A percentile compares a stretch with the other conserved stretches of the same genome.
These are phyloP conservation scores for Echeneis naucrates DNA, from an alignment of 2,797 vertebrate genomes.

Conservation along the genomic window DNA sequence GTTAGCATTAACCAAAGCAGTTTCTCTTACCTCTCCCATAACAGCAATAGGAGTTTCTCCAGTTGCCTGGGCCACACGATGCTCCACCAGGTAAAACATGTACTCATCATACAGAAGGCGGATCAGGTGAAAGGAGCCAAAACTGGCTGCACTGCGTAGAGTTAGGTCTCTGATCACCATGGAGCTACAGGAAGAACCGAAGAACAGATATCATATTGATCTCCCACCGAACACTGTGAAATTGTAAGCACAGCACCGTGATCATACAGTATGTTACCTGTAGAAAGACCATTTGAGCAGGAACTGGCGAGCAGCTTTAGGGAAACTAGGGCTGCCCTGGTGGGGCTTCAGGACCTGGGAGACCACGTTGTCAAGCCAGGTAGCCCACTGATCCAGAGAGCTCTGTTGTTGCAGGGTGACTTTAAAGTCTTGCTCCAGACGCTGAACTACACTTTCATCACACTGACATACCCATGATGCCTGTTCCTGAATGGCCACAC, in stretches of 20 bases:
- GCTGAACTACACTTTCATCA: slow-evolving; percentile 95
- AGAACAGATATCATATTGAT: background rate
- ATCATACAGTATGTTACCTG: slow-evolving; percentile 88
- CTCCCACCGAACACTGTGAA: background rate
- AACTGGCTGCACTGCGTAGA: slow-evolving; percentile 95
- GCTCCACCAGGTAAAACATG: slow-evolving; percentile 99
- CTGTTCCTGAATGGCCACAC: slow-evolving; percentile 88
- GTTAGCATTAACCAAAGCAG: background rate
- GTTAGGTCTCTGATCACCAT: slow-evolving; percentile 99
- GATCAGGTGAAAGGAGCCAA: slow-evolving; percentile 98
- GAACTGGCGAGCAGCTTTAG: slow-evolving; percentile 96
- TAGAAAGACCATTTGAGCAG: slow-evolving; percentile 99
- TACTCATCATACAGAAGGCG: slow-evolving; percentile 98
- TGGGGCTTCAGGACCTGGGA: slow-evolving; percentile 94
- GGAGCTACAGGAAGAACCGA: slow-evolving; percentile 82
- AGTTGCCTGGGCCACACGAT: slow-evolving; percentile 94
- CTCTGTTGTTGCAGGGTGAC: slow-evolving; percentile 98
- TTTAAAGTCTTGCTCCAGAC: slow-evolving; percentile 98
- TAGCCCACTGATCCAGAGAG: slow-evolving; percentile 98
- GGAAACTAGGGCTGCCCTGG: slow-evolving; percentile 93
- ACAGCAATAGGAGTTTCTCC: slow-evolving; percentile 97
- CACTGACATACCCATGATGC: slow-evolving; percentile 99
- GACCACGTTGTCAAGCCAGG: slow-evolving; percentile 95
- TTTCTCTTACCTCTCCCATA: slow-evolving; percentile 94
- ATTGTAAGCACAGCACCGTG: background rate